Percentiles rank a stretch among this genome's conserved stretches.
These are phyloP conservation scores for Pogona vitticeps DNA, from an alignment of 2,113 vertebrate genomes.

Conservation along the genomic window DNA sequence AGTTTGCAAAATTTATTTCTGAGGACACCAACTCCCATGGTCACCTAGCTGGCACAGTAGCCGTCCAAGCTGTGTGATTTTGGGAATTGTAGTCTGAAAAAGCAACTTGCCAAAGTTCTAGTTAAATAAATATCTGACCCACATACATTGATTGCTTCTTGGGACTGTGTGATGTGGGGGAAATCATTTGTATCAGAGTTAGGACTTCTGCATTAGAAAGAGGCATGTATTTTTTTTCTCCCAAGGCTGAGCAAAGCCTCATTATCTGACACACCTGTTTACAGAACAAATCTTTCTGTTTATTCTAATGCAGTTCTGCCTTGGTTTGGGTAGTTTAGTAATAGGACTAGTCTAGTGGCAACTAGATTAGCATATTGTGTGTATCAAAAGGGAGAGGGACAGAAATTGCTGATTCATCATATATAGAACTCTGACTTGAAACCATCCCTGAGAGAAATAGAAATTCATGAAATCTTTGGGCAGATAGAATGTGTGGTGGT, in stretches of 20 bases:
- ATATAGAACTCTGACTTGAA: neutral
- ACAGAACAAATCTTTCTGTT: neutral
- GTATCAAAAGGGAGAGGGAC: neutral
- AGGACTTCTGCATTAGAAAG: neutral
- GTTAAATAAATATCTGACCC: neutral
- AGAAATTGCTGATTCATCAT: neutral
- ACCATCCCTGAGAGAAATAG: neutral
- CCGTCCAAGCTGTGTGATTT: too few relatives aligned
- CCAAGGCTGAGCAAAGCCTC: neutral
- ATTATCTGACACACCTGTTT: neutral
- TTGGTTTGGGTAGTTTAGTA: constrained; percentile 14
- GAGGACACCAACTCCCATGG: too few relatives aligned
- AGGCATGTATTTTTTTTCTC: neutral
- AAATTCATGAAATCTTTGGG: neutral
- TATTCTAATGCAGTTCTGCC: constrained; percentile 1
- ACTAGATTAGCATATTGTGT: neutral
- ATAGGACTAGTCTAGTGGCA: neutral
- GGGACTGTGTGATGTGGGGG: neutral
- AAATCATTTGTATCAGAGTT: neutral
- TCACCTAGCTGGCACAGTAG: too few relatives aligned
- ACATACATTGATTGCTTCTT: neutral
- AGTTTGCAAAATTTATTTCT: too few relatives aligned
- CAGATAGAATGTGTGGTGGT: neutral
- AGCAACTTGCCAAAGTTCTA: too few relatives aligned
- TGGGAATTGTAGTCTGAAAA: too few relatives aligned